Evolutionary conservation across 2,888 invertebrate species (phyloP).

Genomic region (Frankliniella fusca): DNA sequence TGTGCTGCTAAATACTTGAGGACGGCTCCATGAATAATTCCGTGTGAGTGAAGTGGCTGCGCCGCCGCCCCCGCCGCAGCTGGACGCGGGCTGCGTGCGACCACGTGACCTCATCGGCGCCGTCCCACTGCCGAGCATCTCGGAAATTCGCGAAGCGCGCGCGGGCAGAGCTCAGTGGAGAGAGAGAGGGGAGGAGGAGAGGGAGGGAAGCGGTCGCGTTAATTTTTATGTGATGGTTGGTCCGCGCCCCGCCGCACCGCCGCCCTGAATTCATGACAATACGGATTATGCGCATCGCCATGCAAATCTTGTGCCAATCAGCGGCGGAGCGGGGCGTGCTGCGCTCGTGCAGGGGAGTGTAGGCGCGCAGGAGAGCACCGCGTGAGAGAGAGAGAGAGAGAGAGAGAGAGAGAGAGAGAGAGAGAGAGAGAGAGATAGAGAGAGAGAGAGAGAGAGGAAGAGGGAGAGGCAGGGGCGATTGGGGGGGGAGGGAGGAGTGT

Average conservation of each 20-base stretch:
- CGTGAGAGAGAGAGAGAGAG: too few species aligned
- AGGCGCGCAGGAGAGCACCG: too few species aligned
- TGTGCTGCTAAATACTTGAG: constrained; percentile 10
- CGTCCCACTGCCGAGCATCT: too few species aligned
- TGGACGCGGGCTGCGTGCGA: not conserved
- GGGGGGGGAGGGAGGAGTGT: not conserved
- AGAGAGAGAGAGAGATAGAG: not conserved
- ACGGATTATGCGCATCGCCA: not conserved
- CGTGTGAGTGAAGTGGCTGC: not conserved
- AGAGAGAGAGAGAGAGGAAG: not conserved
- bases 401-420: not conserved
- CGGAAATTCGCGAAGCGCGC: too few species aligned
- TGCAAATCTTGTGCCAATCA: not conserved
- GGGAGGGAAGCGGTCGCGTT: not conserved
- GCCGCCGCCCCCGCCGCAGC: not conserved
- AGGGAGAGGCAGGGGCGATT: not conserved
- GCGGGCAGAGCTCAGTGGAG: too few species aligned
- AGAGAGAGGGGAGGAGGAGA: too few species aligned
- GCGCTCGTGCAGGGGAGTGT: too few species aligned
- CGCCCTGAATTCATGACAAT: not conserved
- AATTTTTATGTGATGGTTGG: not conserved
- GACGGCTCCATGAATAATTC: constrained; percentile 8
- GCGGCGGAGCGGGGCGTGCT: not conserved
- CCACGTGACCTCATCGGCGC: too few species aligned
- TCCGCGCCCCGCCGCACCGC: too few species aligned